Evolutionary conservation across 2,888 invertebrate genomes (phyloP), one percentile per base, ranked within the genome.

Genomic region (Prosapia bicincta): DNA sequence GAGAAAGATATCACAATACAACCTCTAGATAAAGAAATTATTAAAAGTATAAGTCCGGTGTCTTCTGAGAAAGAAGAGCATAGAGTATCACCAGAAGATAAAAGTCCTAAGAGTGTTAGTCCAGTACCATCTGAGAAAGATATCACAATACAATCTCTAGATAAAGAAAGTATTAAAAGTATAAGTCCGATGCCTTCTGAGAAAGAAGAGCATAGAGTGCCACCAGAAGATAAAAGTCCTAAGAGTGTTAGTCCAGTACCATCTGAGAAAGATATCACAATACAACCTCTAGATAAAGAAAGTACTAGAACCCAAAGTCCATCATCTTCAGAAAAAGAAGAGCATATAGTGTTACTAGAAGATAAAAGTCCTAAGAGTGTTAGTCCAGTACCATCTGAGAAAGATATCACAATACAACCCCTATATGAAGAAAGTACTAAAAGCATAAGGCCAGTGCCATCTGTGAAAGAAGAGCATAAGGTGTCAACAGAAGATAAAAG

Each of bases 351-450:
- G 24, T 5, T n/a, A 30, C 3, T 23, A 10, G 28, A 23, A 32
- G 7, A 20, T 20, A 66, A 43, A 20, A 26, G 43, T 68, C 25
- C 43, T 43, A 71, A 71, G 69, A 65, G 65, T 24, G 26, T 66
- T 23, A 66, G 66, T 72, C 38, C 38, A 25, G n/a, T 68, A 26
- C 73, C 26, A n/a, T 69, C 69, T 9, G 67, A 67, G n/a, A 66
- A 6, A 26, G 24, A 71, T n/a, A n/a, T n/a, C n/a, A n/a, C n/a
- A n/a, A n/a, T n/a, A n/a, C n/a, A n/a, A n/a, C n/a, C n/a, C n/a
- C n/a, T n/a, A n/a, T n/a, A n/a, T n/a, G n/a, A n/a, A n/a, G n/a
- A 84, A 75, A 78, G 85, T 0, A 85, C 54, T 85, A 89, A 83
- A 82, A 82, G 81, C 20, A 10, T 71, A 20, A 68, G 71, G 20